Conservation (phyloP, 2,888 invertebrate genomes). For the Callyntrura guangdongensis region DNA sequence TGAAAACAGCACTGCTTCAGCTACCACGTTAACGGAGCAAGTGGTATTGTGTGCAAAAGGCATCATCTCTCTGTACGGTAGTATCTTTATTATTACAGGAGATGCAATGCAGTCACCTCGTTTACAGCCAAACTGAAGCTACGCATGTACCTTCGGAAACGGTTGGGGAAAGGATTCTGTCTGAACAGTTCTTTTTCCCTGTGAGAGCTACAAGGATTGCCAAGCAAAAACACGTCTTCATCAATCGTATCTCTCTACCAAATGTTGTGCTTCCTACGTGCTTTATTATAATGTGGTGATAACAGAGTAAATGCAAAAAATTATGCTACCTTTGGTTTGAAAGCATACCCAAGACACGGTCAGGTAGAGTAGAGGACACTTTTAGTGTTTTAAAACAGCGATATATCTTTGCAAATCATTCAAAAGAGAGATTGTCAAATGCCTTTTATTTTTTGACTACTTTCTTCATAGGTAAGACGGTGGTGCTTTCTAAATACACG, state of each 20-base stretch:
- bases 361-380: neutral
- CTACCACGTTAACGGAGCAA: neutral
- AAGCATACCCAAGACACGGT: neutral
- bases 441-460: constrained; percentile 32
- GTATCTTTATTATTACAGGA: constrained; percentile 24
- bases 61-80: neutral
- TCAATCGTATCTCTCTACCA: constrained; percentile 19
- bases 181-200: neutral
- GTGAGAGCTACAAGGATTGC: neutral
- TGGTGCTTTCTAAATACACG: neutral
- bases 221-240: neutral
- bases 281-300: too few relatives aligned
- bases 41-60: constrained; percentile 10
- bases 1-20: neutral
- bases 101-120: constrained; percentile 13
- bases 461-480: neutral
- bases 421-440: constrained; percentile 61
- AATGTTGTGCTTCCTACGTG: too few relatives aligned
- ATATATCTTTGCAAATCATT: constrained; percentile 71
- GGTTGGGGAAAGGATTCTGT: neutral
- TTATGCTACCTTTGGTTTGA: neutral
- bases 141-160: too few relatives aligned
- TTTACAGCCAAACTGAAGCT: too few relatives aligned
- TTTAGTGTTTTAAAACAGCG: constrained; percentile 11
- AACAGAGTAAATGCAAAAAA: too few relatives aligned